Evolutionary conservation across 1,140 invertebrate genomes (phyloP), one percentile per base, ranked within the genome.

Genomic region (Dendrolimus kikuchii): DNA sequence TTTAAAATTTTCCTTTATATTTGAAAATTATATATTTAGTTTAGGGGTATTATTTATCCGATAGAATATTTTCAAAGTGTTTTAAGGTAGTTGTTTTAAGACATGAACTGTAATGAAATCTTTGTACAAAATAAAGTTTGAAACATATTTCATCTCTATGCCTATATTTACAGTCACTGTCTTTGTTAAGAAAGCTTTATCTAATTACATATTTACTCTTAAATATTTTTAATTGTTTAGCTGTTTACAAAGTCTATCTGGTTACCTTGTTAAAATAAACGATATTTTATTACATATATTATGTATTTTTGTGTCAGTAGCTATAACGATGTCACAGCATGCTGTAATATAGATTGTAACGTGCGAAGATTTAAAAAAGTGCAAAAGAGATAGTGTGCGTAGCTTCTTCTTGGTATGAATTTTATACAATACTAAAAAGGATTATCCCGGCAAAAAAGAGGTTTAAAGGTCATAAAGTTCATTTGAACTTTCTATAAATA

Each of bases 241-340:
- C 64, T 72, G 63, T 78, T 72, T 81, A 75, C 72, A 82, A 79
- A 82, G 72, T 85, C 68, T 83, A 83, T 81, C 76, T 60, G 73
- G 77, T 81, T 83, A 76, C 64, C 54, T 69, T 62, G 65, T 74
- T 79, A 45, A 53, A 66, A 71, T 76, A 77, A 60, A 39, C 40
- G 44, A 75, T 81, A 81, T 79, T 80, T 81, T 79, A 79, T 74
- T 72, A 74, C 66, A 69, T 75, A 77, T 62, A 23, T 56, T 60
- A 70, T 70, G 57, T 71, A 66, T 62, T 60, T 52, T 64, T 59
- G 53, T 74, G 66, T 73, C 64, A 49, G 66, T 77, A 77, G 66
- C 59, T 68, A 68, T 68, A 56, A 66, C 59, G 49, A 47, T 73
- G 62, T 71, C 52, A 56, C 51, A 71, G 71, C 68, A 74, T 81